Evolutionary conservation across 2,797 vertebrate genomes (phyloP).

Genomic region (Microhierax caerulescens): DNA sequence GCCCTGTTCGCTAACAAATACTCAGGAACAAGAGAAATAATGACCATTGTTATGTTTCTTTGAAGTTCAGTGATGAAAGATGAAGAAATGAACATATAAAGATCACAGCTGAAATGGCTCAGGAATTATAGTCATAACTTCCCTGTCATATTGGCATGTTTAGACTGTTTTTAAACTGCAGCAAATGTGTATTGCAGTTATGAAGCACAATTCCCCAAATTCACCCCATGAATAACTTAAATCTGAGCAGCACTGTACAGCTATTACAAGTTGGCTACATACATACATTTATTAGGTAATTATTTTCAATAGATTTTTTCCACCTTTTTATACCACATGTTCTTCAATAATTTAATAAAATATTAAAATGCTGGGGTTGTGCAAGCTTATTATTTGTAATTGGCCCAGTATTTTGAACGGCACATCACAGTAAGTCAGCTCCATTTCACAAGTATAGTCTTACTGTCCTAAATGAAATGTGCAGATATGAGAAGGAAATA

Average conservation of each 20-base stretch:
- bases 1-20: neutral
- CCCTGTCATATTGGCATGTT: neutral
- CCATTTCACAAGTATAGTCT: neutral
- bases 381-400: neutral
- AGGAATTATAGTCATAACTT: neutral
- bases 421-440: neutral
- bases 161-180: neutral
- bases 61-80: conserved; percentile 9
- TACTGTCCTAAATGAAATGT: neutral
- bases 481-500: neutral
- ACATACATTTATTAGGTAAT: neutral
- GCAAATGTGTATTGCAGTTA: neutral
- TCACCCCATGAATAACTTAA: neutral
- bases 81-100: neutral
- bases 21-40: neutral
- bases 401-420: neutral
- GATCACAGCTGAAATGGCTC: neutral
- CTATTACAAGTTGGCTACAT: neutral
- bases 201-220: neutral
- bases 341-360: neutral
- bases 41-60: neutral
- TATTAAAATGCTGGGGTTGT: neutral
- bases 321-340: neutral
- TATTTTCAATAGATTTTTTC: neutral
- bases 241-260: neutral